These are phyloP conservation scores for Conger conger DNA, from an alignment of 2,113 vertebrate species.

Conservation along the genomic window DNA sequence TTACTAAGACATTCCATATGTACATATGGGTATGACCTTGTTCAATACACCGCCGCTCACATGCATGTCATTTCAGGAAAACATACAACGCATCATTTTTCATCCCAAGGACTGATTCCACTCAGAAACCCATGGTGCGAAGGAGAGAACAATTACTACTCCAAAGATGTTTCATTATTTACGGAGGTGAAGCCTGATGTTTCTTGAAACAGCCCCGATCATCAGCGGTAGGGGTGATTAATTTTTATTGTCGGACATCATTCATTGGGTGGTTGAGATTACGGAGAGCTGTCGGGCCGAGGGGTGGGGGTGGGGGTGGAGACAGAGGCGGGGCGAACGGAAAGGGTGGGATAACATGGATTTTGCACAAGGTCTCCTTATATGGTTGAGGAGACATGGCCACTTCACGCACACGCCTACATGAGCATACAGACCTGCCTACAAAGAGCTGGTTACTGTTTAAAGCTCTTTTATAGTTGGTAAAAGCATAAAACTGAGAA, in stretches of 20 bases:
- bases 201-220: constrained; percentile 42
- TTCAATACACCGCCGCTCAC: constrained; percentile 47
- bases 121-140: constrained; percentile 55
- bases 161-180: constrained; percentile 70
- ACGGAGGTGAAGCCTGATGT: constrained; percentile 54
- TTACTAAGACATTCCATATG: constrained; percentile 49
- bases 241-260: constrained; percentile 51
- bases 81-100: constrained; percentile 60
- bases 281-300: neutral
- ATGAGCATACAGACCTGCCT: neutral
- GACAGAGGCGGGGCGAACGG: neutral
- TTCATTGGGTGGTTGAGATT: constrained; percentile 27
- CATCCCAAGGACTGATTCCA: constrained; percentile 61
- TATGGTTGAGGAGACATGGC: neutral
- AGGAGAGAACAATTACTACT: constrained; percentile 64
- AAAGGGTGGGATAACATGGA: neutral
- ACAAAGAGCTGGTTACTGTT: neutral
- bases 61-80: constrained; percentile 5
- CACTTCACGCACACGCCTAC: neutral
- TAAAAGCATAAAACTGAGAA: neutral
- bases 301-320: constrained; percentile 39
- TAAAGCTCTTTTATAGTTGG: neutral
- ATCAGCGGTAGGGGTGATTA: constrained; percentile 46
- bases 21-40: constrained; percentile 56
- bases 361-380: neutral